Evolutionary conservation across 2,888 invertebrate genomes (phyloP), one percentile per base, ranked within the genome.

Genomic region (Eupeodes latifasciatus): DNA sequence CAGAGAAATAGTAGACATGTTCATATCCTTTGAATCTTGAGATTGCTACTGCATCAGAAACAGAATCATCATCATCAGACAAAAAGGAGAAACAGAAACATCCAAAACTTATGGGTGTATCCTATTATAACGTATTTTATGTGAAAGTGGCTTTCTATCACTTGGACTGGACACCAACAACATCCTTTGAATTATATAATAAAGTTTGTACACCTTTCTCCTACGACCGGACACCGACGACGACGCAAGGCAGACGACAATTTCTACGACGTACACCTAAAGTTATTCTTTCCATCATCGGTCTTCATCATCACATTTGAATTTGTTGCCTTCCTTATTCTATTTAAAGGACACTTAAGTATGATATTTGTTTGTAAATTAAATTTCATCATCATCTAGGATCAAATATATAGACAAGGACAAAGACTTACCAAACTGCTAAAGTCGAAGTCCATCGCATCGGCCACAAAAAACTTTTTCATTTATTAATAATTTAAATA

Each of bases 401-500:
- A 72, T 72, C 36, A 72, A 57, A 69, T 27, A 27, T 27, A 27
- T 27, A 27, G 27, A 27, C 27, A 27, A 27, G 27, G 34, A 53
- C 12, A 12, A 40, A 6, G 6, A 40, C 40, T 9, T 40, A 40
- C 40, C 5, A 40, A 40, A 40, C 40, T 40, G 0, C 40, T 5
- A 40, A 7, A 40, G 27, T 27, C 27, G 14, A 11, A 19, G n/a
- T 10, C 27, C 7, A 47, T 27, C 27, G 27, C 27, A 27, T 27
- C 27, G 27, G 34, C 27, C 59, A 59, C 59, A 16, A 72, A 12
- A 72, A 72, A 72, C 59, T 72, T 72, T 72, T 40, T 7, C 44
- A 72, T 47, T 72, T 72, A 59, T 72, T 59, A 72, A 59, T 59
- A 72, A 59, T 72, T 72, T 72, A 47, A 57, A 59, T 47, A 72